These are phyloP conservation scores for Iselma pallidipennis DNA, from an alignment of 2,888 invertebrate species.

Conservation along the genomic window DNA sequence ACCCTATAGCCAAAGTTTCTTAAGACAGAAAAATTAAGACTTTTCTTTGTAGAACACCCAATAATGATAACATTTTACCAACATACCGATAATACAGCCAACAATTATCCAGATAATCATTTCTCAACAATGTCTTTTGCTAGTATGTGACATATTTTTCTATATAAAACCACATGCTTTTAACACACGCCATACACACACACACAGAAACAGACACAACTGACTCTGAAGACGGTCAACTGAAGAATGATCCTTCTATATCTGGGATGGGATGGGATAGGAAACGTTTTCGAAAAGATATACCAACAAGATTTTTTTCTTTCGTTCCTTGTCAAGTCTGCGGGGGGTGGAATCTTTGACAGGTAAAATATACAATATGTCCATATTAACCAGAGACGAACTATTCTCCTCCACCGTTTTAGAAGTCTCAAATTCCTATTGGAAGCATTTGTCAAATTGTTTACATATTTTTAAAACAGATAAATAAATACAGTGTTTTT, in stretches of 20 bases:
- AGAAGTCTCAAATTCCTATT: background rate
- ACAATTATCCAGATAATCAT: conserved; percentile 14
- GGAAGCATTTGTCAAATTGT: background rate
- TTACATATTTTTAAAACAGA: background rate
- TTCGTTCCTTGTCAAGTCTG: conserved; percentile 31
- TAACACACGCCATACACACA: background rate
- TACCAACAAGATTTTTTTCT: conserved; percentile 14
- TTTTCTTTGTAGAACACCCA: too few species aligned
- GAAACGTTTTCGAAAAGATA: conserved; percentile 13
- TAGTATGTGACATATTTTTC: background rate
- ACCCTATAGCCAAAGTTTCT: background rate
- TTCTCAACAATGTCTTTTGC: conserved; percentile 4
- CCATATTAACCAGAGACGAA: background rate
- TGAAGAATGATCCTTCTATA: conserved; percentile 16
- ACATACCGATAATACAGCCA: background rate
- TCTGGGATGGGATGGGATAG: too few species aligned
- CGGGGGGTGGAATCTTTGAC: conserved; percentile 22
- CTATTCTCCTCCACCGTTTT: background rate
- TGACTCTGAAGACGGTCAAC: conserved; percentile 8
- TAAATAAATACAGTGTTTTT: too few species aligned
- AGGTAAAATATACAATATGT: background rate
- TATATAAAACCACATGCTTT: conserved; percentile 17
- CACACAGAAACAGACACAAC: conserved; percentile 8
- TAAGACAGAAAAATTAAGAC: background rate
- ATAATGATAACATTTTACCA: too few species aligned